Evolutionary conservation across 2,888 invertebrate species (phyloP).

Genomic region (Autographa pulchrina): DNA sequence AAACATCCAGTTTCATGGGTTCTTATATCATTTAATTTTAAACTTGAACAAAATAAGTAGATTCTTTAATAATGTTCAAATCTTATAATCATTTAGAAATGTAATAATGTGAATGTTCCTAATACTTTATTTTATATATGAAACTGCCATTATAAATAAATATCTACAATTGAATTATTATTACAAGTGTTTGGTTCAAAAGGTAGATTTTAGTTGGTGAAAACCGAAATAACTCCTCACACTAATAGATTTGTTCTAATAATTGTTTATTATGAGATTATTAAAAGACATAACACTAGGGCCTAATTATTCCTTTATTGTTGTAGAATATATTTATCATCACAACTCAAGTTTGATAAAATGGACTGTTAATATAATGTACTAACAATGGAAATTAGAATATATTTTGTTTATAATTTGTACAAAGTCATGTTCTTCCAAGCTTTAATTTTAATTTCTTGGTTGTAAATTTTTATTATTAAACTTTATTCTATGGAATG

Average conservation of each 20-base stretch:
- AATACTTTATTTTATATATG: background rate
- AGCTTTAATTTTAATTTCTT: constrained; percentile 88
- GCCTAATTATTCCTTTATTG: constrained; percentile 44
- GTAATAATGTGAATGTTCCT: background rate
- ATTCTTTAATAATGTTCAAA: background rate
- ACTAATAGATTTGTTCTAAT: background rate
- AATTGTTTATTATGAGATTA: background rate
- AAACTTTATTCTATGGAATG: constrained; percentile 85
- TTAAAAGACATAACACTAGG: constrained; percentile 13
- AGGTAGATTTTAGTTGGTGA: background rate
- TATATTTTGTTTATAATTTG: constrained; percentile 70
- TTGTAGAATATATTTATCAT: constrained; percentile 58
- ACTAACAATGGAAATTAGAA: constrained; percentile 64
- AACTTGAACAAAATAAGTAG: background rate
- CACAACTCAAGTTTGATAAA: constrained; percentile 61
- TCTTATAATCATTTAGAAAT: background rate
- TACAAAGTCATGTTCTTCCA: constrained; percentile 87
- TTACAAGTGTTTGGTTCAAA: too few species aligned
- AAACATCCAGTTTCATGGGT: background rate
- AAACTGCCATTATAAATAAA: background rate
- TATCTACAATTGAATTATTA: too few species aligned
- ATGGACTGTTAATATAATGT: constrained; percentile 69
- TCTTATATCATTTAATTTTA: background rate
- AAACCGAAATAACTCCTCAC: background rate
- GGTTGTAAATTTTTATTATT: constrained; percentile 88